Conservation (phyloP, 2,888 invertebrate species). For the Drosophila helvetica region DNA sequence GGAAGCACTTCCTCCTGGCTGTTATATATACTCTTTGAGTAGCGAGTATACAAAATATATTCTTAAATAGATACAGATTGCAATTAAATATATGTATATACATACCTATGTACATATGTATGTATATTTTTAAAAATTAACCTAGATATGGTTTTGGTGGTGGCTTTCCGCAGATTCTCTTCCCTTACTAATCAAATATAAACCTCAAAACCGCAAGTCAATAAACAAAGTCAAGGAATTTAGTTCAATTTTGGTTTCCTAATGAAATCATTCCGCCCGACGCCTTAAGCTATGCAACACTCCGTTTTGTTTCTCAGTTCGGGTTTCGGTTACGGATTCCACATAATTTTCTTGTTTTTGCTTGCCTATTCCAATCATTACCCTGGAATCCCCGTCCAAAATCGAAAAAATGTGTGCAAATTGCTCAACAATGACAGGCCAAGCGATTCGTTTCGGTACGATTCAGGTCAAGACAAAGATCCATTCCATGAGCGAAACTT, state of each 20-base stretch:
- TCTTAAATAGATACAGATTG: no score
- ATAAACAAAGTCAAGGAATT: background rate
- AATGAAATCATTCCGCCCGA: conserved; percentile 27
- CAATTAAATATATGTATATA: background rate
- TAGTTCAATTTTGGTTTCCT: conserved; percentile 30
- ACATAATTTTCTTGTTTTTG: background rate
- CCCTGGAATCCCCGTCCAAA: background rate
- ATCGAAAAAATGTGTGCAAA: conserved; percentile 23
- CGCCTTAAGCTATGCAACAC: conserved; percentile 23
- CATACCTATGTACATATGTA: no score
- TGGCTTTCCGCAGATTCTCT: background rate
- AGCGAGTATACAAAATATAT: no score
- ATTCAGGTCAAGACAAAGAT: conserved; percentile 8
- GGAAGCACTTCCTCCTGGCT: no score
- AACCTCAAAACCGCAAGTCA: background rate
- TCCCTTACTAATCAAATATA: background rate
- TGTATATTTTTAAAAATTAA: background rate
- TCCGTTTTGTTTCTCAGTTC: background rate
- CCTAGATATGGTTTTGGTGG: background rate
- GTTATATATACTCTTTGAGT: no score
- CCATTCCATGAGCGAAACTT: conserved; percentile 2
- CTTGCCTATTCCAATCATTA: conserved; percentile 46
- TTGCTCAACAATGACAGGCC: conserved; percentile 36
- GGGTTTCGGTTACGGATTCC: conserved; percentile 4
- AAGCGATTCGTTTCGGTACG: conserved; percentile 22